A percentile compares a stretch with the other conserved stretches of the same genome.
Conservation (phyloP, 64 coral and sea anemone species). For the Orbicella faveolata region DNA sequence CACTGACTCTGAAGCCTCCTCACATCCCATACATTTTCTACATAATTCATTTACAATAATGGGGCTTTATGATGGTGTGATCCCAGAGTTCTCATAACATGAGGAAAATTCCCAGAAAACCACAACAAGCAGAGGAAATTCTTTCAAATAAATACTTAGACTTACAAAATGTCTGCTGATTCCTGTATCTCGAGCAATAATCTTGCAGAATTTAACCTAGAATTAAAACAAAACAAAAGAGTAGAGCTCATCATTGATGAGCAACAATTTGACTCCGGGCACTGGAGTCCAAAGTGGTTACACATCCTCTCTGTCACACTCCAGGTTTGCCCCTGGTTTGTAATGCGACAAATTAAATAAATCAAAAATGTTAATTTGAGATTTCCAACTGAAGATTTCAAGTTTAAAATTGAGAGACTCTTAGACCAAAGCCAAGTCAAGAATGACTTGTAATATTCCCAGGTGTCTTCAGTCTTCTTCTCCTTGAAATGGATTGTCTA, state of each 20-base stretch:
- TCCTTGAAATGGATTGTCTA: background rate
- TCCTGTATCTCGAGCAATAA: slow-evolving; percentile 77
- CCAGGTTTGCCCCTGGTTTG: too few relatives aligned
- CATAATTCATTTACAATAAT: too few relatives aligned
- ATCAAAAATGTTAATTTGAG: too few relatives aligned
- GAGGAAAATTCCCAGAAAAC: too few relatives aligned
- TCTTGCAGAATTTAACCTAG: slow-evolving; percentile 93
- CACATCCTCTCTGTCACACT: background rate
- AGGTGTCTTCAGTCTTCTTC: background rate
- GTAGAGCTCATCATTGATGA: background rate
- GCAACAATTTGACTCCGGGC: background rate
- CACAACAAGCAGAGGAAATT: background rate
- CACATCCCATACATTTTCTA: too few relatives aligned
- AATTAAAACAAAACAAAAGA: slow-evolving; percentile 9
- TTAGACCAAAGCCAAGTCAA: too few relatives aligned
- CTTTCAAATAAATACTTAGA: background rate
- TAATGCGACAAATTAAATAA: too few relatives aligned
- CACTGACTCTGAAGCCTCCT: too few relatives aligned
- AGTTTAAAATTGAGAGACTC: too few relatives aligned
- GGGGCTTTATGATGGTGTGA: too few relatives aligned
- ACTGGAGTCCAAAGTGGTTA: background rate
- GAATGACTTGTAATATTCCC: background rate
- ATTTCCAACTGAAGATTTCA: too few relatives aligned
- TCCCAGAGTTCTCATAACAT: too few relatives aligned
- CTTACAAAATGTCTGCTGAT: slow-evolving; percentile 98